A percentile compares a stretch with the other conserved stretches of the same genome.
Evolutionary conservation across 64 coral and sea anemone genomes (phyloP).

Genomic region (Anthopleura sola): DNA sequence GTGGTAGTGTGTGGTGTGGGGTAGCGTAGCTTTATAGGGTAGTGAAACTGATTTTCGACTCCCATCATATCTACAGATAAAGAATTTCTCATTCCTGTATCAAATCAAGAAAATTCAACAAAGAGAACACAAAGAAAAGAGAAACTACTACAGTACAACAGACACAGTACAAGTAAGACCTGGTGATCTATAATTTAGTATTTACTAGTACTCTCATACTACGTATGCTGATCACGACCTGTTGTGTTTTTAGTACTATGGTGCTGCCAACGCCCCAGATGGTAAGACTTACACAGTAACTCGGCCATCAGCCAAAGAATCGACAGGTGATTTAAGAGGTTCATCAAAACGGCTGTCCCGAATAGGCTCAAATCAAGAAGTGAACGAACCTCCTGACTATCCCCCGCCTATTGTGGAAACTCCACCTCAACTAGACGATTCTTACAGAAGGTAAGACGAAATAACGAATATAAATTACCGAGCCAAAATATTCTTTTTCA

Average conservation of each 20-base stretch:
- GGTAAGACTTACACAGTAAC: conserved; percentile 85
- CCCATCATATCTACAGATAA: conserved; percentile 21
- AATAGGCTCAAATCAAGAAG: conserved; percentile 54
- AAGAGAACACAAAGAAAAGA: conserved; percentile 71
- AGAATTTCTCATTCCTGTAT: conserved; percentile 37
- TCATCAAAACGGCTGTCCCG: conserved; percentile 89
- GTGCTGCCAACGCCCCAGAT: conserved; percentile 61
- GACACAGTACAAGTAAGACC: conserved; percentile 78
- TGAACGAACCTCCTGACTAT: conserved; percentile 50
- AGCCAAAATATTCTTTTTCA: not conserved
- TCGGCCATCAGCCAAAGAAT: conserved; percentile 83
- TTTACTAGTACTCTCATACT: too few relatives aligned
- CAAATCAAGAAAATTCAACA: conserved; percentile 75
- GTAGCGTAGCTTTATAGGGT: too few relatives aligned
- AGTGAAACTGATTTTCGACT: not conserved
- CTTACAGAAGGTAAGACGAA: conserved; percentile 57
- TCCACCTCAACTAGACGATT: conserved; percentile 53
- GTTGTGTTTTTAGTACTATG: conserved; percentile 61
- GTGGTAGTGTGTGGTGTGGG: too few relatives aligned
- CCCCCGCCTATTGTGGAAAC: conserved; percentile 72
- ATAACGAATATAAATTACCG: not conserved
- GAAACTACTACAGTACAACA: conserved; percentile 90
- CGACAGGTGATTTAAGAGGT: conserved; percentile 67
- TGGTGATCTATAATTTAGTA: not conserved
- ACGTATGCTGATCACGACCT: not conserved